phyloP scores from a whole-genome alignment of 2,113 vertebrate genomes.

The Arizona elegans region DNA sequence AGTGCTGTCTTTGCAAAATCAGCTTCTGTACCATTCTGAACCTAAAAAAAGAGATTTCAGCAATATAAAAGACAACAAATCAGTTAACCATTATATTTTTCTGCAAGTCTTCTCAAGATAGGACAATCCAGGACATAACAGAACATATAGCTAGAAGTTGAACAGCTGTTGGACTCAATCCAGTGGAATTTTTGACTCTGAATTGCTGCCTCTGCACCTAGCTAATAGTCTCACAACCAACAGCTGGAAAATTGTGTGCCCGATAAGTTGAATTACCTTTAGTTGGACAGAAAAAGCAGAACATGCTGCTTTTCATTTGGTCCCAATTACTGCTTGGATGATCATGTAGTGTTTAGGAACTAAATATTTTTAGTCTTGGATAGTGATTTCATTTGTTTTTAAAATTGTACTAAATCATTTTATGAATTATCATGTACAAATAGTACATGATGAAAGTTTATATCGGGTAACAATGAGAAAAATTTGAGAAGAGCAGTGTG shows the following conservation, averaged over 20 bases:
- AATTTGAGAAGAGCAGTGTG: not conserved
- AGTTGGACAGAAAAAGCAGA: not conserved
- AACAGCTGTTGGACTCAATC: not conserved
- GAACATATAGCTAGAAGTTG: not conserved
- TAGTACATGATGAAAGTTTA: not conserved
- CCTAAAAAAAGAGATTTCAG: constrained; percentile 62
- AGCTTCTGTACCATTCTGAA: constrained; percentile 76
- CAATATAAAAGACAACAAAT: not conserved
- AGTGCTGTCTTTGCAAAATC: constrained; percentile 77
- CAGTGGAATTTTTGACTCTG: not conserved
- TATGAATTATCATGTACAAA: not conserved
- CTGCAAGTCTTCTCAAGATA: not conserved
- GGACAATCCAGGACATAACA: not conserved
- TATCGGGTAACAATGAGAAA: not conserved
- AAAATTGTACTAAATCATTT: not conserved
- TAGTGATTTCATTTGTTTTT: not conserved
- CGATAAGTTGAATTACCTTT: not conserved
- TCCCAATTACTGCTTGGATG: not conserved
- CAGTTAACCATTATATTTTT: not conserved
- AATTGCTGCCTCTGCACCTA: not conserved
- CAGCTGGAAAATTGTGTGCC: not conserved
- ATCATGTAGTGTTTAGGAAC: not conserved
- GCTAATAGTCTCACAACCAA: not conserved
- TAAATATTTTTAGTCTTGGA: not conserved
- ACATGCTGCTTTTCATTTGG: too few relatives aligned